Evolutionary conservation across 2,888 invertebrate genomes (phyloP).

Genomic region (Barypeithes pellucidus): DNA sequence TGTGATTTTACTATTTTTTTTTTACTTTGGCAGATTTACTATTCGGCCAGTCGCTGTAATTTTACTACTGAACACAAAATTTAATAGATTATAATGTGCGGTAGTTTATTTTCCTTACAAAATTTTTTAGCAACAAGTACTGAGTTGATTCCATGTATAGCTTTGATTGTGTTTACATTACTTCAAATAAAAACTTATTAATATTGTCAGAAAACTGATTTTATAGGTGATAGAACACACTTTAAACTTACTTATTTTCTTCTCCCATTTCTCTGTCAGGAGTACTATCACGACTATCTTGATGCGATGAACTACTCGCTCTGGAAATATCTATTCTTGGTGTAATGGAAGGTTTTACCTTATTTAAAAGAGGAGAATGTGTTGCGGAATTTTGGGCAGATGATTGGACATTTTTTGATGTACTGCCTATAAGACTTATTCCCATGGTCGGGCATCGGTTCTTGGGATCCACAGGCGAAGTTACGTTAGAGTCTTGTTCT

Average conservation of each 20-base stretch:
- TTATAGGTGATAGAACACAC: too few relatives aligned
- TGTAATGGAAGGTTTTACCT: constrained; percentile 77
- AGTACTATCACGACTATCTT: constrained; percentile 88
- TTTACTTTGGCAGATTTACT: too few relatives aligned
- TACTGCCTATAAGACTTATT: constrained; percentile 36
- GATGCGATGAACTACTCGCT: constrained; percentile 91
- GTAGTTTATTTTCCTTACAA: too few relatives aligned
- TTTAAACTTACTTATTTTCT: constrained; percentile 60
- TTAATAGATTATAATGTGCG: too few relatives aligned
- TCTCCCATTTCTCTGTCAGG: constrained; percentile 84
- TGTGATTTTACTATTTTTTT: too few relatives aligned
- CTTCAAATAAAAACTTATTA: too few relatives aligned
- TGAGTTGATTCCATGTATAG: too few relatives aligned
- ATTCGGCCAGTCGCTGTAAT: too few relatives aligned
- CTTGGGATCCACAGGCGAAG: constrained; percentile 25
- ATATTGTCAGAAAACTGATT: too few relatives aligned
- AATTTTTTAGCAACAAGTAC: too few relatives aligned
- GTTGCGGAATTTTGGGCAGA: constrained; percentile 30
- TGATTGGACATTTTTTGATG: constrained; percentile 25
- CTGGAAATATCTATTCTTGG: constrained; percentile 92
- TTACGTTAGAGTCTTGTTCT: constrained; percentile 33
- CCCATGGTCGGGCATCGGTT: constrained; percentile 28
- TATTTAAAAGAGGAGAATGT: constrained; percentile 46
- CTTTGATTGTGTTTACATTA: too few relatives aligned
- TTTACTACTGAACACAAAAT: too few relatives aligned